Base-by-base conservation (phyloP, 2,888 invertebrate species). In the Mellilla xanthometata region DNA sequence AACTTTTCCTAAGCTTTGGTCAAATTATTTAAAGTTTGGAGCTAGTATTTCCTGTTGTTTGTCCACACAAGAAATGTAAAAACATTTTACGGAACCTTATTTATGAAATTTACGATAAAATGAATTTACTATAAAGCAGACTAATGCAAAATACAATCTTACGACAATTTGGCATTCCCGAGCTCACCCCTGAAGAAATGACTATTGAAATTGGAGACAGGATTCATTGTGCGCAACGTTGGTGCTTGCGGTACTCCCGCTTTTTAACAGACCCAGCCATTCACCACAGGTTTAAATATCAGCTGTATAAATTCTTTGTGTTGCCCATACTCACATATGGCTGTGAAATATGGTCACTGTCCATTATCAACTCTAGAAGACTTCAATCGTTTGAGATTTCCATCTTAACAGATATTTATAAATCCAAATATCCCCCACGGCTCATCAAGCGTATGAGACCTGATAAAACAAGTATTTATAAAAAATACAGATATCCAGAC, bases 281-380 rank as follows among this genome's bases (percentile, higher is more conserved):
- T 23, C 52, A 51, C 2, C 56, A 62, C n/a, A 50, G 48, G 33
- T 49, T 57, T 2, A 81, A 79, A 43, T 77, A 72, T 40, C 54
- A 68, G 28, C 26, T 81, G 3, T 81, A 81, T 49, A 72, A 68
- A 42, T 56, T 65, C 7, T 76, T 78, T 46, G 66, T 81, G 2
- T 65, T 71, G 34, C 77, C 81, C 2, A 79, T 81, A 12, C 68
- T 81, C 2, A 72, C 76, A 2, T 79, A 79, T 34, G 78, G 77
- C 2, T 81, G 80, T 49, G 81, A 81, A 58, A 47, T 77, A n/a
- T 81, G 81, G 81, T 54, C 46, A 0, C 56, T 79, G 8, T 53
- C 68, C 34, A 35, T 53, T 2, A 30, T 26, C 3, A 59, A 49
- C 11, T 52, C 54, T 7, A 62, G 40, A 40, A 72, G 62, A 52